These are phyloP conservation scores for Drosophila kurseongensis DNA, from an alignment of 1,140 invertebrate species.

Conservation along the genomic window DNA sequence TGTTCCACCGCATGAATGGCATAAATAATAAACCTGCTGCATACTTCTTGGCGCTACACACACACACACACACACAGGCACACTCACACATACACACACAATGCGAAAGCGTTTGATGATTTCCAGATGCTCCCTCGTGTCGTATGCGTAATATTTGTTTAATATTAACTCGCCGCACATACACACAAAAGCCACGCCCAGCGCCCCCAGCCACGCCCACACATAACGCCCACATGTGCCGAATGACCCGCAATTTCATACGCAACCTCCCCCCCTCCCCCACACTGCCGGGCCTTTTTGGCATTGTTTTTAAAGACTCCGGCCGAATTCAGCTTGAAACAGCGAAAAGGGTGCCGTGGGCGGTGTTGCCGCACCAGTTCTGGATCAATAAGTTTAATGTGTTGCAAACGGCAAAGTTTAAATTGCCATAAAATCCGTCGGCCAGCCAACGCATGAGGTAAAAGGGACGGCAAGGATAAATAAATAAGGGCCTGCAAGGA, in stretches of 20 bases:
- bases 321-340: neutral
- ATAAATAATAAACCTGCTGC: slow-evolving; percentile 67
- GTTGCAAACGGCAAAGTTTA: slow-evolving; percentile 14
- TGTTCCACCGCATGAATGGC: slow-evolving; percentile 61
- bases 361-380: neutral
- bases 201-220: neutral
- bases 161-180: slow-evolving; percentile 53
- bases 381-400: slow-evolving; percentile 50
- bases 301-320: slow-evolving; percentile 37
- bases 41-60: slow-evolving; percentile 33
- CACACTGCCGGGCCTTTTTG: slow-evolving; percentile 5
- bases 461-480: neutral
- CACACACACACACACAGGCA: slow-evolving; percentile 7
- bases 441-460: neutral
- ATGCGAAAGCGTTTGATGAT: slow-evolving; percentile 49
- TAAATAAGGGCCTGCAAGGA: neutral
- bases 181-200: slow-evolving; percentile 9
- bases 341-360: neutral
- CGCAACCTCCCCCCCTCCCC: neutral
- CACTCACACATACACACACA: slow-evolving; percentile 1
- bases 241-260: slow-evolving; percentile 32
- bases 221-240: slow-evolving; percentile 14
- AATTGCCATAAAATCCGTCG: slow-evolving; percentile 4
- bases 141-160: slow-evolving; percentile 71
- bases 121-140: slow-evolving; percentile 57